Evolutionary conservation across 2,888 invertebrate species (phyloP).

Genomic region (Lysandra bellargus): DNA sequence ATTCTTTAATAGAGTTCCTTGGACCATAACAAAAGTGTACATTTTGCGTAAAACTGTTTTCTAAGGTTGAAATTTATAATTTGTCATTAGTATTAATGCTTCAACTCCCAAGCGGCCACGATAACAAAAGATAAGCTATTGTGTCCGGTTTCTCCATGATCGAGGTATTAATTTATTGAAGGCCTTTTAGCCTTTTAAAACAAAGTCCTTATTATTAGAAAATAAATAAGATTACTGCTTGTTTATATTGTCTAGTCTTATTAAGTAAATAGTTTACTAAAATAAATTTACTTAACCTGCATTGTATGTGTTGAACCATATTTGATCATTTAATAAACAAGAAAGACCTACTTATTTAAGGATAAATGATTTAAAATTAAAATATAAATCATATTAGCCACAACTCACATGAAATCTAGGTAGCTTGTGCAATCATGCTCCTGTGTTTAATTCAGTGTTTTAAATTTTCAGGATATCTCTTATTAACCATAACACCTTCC

Average conservation of each 20-base stretch:
- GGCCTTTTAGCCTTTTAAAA: no score
- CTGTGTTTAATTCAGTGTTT: not conserved
- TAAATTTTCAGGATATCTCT: constrained; percentile 57
- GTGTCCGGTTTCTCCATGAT: no score
- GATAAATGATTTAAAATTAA: not conserved
- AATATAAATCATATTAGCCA: not conserved
- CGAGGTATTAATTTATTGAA: no score
- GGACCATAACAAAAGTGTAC: not conserved
- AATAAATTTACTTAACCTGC: not conserved
- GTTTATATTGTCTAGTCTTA: not conserved
- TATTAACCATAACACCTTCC: constrained; percentile 53
- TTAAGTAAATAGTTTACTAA: not conserved
- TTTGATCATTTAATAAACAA: constrained; percentile 19
- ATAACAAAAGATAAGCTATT: no score
- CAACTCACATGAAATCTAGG: not conserved
- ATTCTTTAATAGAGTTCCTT: not conserved
- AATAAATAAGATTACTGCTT: not conserved
- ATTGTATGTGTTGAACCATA: not conserved
- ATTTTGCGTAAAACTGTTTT: not conserved
- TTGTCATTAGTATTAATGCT: no score
- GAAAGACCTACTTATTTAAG: not conserved
- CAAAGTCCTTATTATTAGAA: not conserved
- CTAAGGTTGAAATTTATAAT: not conserved
- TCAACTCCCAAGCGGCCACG: no score
- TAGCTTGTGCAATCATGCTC: not conserved